Evolutionary conservation across 2,888 invertebrate genomes (phyloP).

Genomic region (Cantharis flavilabris): DNA sequence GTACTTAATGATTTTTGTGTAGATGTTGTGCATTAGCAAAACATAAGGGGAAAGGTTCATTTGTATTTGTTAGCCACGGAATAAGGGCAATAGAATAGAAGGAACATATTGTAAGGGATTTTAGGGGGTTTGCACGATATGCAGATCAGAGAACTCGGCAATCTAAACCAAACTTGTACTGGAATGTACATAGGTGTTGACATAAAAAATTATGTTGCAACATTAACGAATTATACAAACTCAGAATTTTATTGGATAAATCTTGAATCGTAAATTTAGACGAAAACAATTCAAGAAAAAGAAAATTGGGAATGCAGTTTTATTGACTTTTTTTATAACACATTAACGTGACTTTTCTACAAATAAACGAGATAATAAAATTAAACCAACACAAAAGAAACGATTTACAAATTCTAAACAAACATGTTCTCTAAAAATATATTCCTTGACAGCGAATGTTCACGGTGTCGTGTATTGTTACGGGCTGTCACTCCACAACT

Average conservation of each 20-base stretch:
- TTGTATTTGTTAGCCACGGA: conserved; percentile 30
- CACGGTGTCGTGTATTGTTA: conserved; percentile 35
- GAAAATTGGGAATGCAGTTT: conserved; percentile 5
- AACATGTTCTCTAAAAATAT: conserved; percentile 39
- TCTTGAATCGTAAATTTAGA: conserved; percentile 2
- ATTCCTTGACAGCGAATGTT: conserved; percentile 25
- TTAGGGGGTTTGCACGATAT: conserved; percentile 28
- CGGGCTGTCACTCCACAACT: conserved; percentile 36
- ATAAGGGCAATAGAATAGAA: conserved; percentile 6
- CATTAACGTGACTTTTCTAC: conserved; percentile 34
- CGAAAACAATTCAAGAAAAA: conserved; percentile 4
- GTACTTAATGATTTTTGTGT: conserved; percentile 31
- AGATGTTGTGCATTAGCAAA: conserved; percentile 1
- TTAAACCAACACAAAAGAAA: conserved; percentile 26
- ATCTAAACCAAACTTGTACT: conserved; percentile 25
- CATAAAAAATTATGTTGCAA: conserved; percentile 27
- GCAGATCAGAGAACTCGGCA: conserved; percentile 30
- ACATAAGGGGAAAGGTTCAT: conserved; percentile 23
- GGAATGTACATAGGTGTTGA: conserved; percentile 22
- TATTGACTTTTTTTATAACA: conserved; percentile 23
- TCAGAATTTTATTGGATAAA: not conserved
- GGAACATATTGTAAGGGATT: conserved; percentile 24
- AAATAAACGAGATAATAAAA: conserved; percentile 35
- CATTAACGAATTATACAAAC: conserved; percentile 2
- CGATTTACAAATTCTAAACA: conserved; percentile 27